Percentiles rank a stretch among this genome's conserved stretches.
These are phyloP conservation scores for Salpingus planirostris DNA, from an alignment of 2,888 invertebrate species.

Conservation along the genomic window DNA sequence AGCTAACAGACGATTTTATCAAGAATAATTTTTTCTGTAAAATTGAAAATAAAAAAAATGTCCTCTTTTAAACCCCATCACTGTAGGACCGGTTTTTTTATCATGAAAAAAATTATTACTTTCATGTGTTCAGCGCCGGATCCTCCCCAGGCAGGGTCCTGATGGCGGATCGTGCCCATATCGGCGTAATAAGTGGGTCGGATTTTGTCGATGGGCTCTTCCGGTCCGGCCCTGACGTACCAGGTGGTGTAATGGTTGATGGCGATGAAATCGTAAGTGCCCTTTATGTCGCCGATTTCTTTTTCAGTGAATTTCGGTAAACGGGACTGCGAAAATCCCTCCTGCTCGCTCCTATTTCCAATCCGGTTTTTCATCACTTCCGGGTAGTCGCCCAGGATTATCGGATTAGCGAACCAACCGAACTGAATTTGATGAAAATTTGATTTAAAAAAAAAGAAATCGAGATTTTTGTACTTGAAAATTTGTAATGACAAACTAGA, in stretches of 20 bases:
- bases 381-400: constrained; percentile 60
- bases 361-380: constrained; percentile 52
- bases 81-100: too few relatives aligned
- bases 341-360: constrained; percentile 43
- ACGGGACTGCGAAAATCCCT: constrained; percentile 47
- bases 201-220: constrained; percentile 6
- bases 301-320: constrained; percentile 51
- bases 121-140: too few relatives aligned
- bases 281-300: constrained; percentile 51
- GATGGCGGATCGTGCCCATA: background rate
- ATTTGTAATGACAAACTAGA: too few relatives aligned
- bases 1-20: too few relatives aligned
- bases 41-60: too few relatives aligned
- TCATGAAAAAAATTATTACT: constrained; percentile 5
- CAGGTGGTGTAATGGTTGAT: constrained; percentile 65
- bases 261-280: constrained; percentile 63
- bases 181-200: constrained; percentile 1
- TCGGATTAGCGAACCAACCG: constrained; percentile 44
- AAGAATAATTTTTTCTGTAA: too few relatives aligned
- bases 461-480: too few relatives aligned
- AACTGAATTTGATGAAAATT: constrained; percentile 11
- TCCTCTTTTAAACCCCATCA: too few relatives aligned
- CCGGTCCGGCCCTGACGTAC: too few relatives aligned
- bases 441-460: too few relatives aligned
- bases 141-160: constrained; percentile 9